Evolutionary conservation across 2,113 vertebrate species (phyloP), one percentile per base, ranked within the genome.

Genomic region (Malurus elegans): DNA sequence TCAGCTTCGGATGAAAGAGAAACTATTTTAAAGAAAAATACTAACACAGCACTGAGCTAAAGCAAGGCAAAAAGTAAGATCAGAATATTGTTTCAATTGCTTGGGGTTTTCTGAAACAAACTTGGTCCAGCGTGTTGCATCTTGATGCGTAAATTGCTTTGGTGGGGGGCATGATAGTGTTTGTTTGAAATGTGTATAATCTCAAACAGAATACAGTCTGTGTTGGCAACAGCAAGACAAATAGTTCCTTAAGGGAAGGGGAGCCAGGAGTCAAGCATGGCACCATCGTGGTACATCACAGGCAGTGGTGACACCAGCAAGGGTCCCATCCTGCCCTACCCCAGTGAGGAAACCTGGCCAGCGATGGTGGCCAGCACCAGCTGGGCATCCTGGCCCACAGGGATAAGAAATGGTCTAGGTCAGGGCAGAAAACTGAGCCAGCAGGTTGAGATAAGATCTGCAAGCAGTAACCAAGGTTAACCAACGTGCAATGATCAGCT

Each of bases 81-180:
- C 4, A 7, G 36, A 51, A 14, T 84, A 58, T 36, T 78, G 10
- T 67, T 4, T 72, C 4, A n/a, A 1, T 61, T 18, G 5, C 12
- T 82, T 82, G 18, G 12, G 1, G 1, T 65, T 86, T 86, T 70
- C 36, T 72, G 69, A 81, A 72, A 72, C 6, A 70, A 58, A 31
- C 17, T 72, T 60, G 3, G 24, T 60, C n/a, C 8, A 36, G 53
- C 57, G 3, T 2, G 0, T 50, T 42, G n/a, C 31, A 21, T 10
- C 10, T 72, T 75, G 51, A 26, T 71, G 36, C 14, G 5, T 31
- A 73, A 51, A 3, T 62, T 61, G 1, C 7, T 58, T 58, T 83
- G 58, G 7, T 12, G 11, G 1, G 4, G 2, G 1, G 2, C 32
- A 15, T 20, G 5, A 2, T 34, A 12, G 18, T 18, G 23, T 45